phyloP scores from a whole-genome alignment of 2,888 invertebrate genomes.

The Melolontha melolontha region DNA sequence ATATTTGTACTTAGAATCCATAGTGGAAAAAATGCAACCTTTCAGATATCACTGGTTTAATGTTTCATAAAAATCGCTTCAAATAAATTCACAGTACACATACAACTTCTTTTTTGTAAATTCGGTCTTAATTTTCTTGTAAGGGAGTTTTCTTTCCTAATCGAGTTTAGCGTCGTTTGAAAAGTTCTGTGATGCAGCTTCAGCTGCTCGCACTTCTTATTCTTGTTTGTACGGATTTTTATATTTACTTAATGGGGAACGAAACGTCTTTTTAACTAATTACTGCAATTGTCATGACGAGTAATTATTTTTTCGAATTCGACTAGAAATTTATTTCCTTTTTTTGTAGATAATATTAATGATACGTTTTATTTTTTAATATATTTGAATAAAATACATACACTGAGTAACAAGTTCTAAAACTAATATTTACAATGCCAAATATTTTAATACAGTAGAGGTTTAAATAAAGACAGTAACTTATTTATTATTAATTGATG shows the following conservation, averaged over 20 bases:
- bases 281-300: constrained; percentile 14
- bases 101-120: constrained; percentile 57
- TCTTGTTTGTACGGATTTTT: constrained; percentile 47
- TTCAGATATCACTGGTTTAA: constrained; percentile 45
- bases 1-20: too few relatives aligned
- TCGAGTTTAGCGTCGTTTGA: constrained; percentile 56
- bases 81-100: constrained; percentile 52
- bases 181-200: constrained; percentile 52
- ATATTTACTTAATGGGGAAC: constrained; percentile 27
- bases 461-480: too few relatives aligned
- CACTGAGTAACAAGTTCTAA: too few relatives aligned
- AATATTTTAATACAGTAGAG: too few relatives aligned
- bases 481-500: too few relatives aligned
- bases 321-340: background rate
- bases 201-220: constrained; percentile 52
- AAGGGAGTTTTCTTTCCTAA: constrained; percentile 59
- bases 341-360: too few relatives aligned
- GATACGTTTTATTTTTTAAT: too few relatives aligned
- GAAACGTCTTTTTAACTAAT: constrained; percentile 8
- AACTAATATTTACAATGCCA: too few relatives aligned
- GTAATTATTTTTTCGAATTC: constrained; percentile 13
- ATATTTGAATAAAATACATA: too few relatives aligned
- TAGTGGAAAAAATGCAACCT: background rate
- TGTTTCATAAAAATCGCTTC: constrained; percentile 46
- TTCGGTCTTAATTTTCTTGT: constrained; percentile 60